Evolutionary conservation across 1,140 invertebrate genomes (phyloP), one percentile per base, ranked within the genome.

Genomic region (Calliphora vicina): DNA sequence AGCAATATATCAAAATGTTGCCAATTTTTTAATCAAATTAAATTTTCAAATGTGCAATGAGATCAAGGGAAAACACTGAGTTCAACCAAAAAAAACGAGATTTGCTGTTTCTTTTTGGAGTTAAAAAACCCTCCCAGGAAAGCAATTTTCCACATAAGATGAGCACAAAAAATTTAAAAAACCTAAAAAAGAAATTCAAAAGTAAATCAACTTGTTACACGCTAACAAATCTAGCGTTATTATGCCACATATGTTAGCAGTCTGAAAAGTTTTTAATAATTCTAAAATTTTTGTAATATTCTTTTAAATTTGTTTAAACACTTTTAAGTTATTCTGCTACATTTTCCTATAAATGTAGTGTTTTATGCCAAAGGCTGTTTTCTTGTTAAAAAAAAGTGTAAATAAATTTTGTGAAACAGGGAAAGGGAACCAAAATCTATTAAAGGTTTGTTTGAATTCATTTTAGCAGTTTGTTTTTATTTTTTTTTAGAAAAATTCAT

Each of bases 1-100:
- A 45, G 74, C 74, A 43, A 78, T 78, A 78, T 45, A 78, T 78
- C 74, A 78, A 78, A 78, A 78, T 78, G 74, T 78, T 78, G 74
- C 74, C 35, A 78, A 78, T 43, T 78, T 78, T 78, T 78, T 23
- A 26, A 78, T 78, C 74, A 78, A 78, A 78, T 78, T 78, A 78
- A 78, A 45, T 78, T 78, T 78, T 78, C 42, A 78, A 78, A 43
- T 78, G 74, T 78, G 74, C 74, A 78, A 23, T 74, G 72, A 35
- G 72, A 74, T 74, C 29, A 35, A 50, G 72, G 27, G 72, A 74
- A 74, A 74, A 26, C 45, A 50, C 6, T 67, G n/a, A 67, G 20
- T 25, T 25, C n/a, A 67, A 67, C 6, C 6, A 67, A 67, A 67
- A 67, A 15, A 57, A 67, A 67, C 23, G 23, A 67, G n/a, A 67